Evolutionary conservation across 2,888 invertebrate species (phyloP), one percentile per base, ranked within the genome.

Genomic region (Synanthedon formicaeformis): DNA sequence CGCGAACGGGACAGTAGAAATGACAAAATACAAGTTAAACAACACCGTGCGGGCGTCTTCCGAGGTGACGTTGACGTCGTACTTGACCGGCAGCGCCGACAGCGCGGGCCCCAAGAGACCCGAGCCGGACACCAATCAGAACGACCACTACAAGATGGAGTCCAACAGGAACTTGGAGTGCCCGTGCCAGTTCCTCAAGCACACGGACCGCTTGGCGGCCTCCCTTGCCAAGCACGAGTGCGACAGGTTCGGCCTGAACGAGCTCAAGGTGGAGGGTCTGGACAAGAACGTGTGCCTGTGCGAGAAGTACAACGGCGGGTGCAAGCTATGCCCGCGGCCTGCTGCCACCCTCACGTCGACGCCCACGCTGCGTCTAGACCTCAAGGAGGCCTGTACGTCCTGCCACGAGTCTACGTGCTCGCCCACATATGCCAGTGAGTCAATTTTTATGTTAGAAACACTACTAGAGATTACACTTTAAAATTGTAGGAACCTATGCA

Each of bases 11-110:
- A 18, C 34, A 11, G 56, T 54, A 55, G 78, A 65, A 58, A 89
- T 89, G 89, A 89, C 89, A 52, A 90, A 89, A 66, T 90, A 89
- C 67, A 89, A 88, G 64, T 63, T 90, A 63, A 89, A 86, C 66
- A 86, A 88, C 61, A 73, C 77, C 11, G 67, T 73, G 50, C 73
- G 78, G 0, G 75, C 83, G 8, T 64, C 82, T 40, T 75, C 81
- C 8, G 83, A 83, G 59, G 87, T 87, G 65, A 86, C 84, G 0
- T 65, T 87, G n/a, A 87, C 86, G 1, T 76, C 85, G n/a, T 87
- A 79, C 68, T 72, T 85, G 71, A 65, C 78, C 4, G 81, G 81
- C 18, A 75, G 74, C 54, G 66, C 71, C 41, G 79, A 77, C 54
- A 65, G 59, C 56, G 58, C 60, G n/a, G 60, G 57, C 16, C 61